Percentiles rank a stretch among this genome's conserved stretches.
phyloP scores from a whole-genome alignment of 2,888 invertebrate species.

The Coronaproctus castanopsis region DNA sequence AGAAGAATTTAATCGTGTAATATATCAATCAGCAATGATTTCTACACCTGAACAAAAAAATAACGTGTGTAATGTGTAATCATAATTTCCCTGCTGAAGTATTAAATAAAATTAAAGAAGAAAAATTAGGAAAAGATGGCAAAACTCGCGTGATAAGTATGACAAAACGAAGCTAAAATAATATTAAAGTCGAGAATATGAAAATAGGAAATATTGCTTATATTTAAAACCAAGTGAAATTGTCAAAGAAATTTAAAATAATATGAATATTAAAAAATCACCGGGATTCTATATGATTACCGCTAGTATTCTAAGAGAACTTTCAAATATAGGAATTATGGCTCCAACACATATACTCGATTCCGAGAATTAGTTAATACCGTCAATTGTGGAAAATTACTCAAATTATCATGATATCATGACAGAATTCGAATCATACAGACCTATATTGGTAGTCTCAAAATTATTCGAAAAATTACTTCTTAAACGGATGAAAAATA shows the following conservation, averaged over 20 bases:
- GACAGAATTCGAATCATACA: background rate
- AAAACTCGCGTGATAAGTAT: background rate
- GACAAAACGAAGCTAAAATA: background rate
- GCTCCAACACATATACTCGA: background rate
- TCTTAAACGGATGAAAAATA: too few relatives aligned
- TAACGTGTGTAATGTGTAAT: background rate
- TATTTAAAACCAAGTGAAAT: background rate
- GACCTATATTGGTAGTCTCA: background rate
- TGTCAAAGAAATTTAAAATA: background rate
- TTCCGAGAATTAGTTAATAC: background rate
- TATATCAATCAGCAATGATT: background rate
- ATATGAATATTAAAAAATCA: background rate
- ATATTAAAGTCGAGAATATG: background rate
- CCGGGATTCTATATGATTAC: background rate
- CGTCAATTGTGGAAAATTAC: background rate
- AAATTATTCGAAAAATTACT: background rate
- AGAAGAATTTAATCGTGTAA: background rate
- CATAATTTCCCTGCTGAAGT: background rate
- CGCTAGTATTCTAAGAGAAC: background rate
- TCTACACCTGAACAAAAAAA: background rate
- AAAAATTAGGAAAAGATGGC: background rate
- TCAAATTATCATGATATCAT: background rate
- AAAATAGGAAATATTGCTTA: background rate
- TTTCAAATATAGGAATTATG: background rate
- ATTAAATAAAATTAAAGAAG: background rate